A percentile compares a stretch with the other conserved stretches of the same genome.
These are phyloP conservation scores for Amphipoea oculea DNA, from an alignment of 2,888 invertebrate genomes.

Conservation along the genomic window DNA sequence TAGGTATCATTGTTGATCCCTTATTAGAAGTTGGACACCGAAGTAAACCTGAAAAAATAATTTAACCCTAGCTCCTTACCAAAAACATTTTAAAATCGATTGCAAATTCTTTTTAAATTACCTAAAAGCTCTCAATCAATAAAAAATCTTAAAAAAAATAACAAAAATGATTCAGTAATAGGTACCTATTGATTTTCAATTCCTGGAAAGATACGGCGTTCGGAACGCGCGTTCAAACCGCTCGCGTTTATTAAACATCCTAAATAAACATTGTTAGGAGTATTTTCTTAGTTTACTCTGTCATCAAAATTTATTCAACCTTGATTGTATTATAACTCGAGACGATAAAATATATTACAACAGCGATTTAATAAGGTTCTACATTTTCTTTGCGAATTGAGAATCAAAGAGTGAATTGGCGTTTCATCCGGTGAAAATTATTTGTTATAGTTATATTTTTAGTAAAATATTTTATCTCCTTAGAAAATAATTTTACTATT, in stretches of 20 bases:
- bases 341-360: conserved; percentile 51
- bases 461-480: neutral
- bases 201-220: neutral
- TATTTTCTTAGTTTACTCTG: conserved; percentile 62
- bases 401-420: conserved; percentile 5
- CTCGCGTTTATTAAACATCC: conserved; percentile 54
- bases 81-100: neutral
- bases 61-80: neutral
- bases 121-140: neutral
- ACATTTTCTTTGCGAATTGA: conserved; percentile 12
- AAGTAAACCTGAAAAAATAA: too few relatives aligned
- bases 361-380: conserved; percentile 31
- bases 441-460: neutral
- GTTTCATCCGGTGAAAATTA: neutral
- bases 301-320: conserved; percentile 62
- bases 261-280: conserved; percentile 68
- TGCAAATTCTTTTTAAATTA: neutral
- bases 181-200: neutral
- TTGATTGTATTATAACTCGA: conserved; percentile 66
- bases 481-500: too few relatives aligned
- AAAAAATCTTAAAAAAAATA: neutral
- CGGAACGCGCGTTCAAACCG: conserved; percentile 28
- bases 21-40: neutral
- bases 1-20: neutral
- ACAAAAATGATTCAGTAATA: neutral